Conservation (phyloP, 2,797 vertebrate species). For the Bryconaethiops microstoma region DNA sequence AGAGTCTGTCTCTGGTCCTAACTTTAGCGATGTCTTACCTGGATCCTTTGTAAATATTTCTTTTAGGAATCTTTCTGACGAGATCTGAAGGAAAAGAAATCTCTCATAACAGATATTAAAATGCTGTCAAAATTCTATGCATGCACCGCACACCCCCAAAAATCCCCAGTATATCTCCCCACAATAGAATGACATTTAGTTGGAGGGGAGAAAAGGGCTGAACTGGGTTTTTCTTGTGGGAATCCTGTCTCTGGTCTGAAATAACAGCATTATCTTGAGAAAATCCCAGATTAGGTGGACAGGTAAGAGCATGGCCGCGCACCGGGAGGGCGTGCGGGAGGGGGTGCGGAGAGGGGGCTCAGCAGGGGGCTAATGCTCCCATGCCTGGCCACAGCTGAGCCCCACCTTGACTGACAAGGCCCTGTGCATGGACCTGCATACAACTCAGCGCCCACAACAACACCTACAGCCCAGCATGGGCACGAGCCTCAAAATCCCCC, state of each 20-base stretch:
- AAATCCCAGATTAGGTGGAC: constrained; percentile 91
- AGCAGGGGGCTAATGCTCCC: constrained; percentile 95
- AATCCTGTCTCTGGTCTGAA: constrained; percentile 84
- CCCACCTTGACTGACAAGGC: constrained; percentile 92
- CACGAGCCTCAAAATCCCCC: constrained; percentile 19
- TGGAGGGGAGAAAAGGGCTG: constrained; percentile 65
- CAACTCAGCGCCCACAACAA: constrained; percentile 79
- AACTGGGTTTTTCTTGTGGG: constrained; percentile 81
- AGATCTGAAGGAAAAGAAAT: constrained; percentile 38
- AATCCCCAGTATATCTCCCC: constrained; percentile 57
- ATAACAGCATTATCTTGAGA: constrained; percentile 89
- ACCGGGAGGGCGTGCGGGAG: constrained; percentile 69
- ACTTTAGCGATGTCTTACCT: constrained; percentile 15
- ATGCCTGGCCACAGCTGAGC: constrained; percentile 94
- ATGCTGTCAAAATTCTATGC: constrained; percentile 56
- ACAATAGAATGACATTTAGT: constrained; percentile 57
- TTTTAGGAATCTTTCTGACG: constrained; percentile 16
- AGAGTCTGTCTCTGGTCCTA: not conserved
- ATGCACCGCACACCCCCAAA: constrained; percentile 40
- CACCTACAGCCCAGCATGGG: constrained; percentile 32
- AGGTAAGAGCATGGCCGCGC: constrained; percentile 83
- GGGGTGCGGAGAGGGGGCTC: constrained; percentile 84
- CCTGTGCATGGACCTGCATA: constrained; percentile 80
- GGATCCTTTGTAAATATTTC: constrained; percentile 24
- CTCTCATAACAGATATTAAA: constrained; percentile 50